These are phyloP conservation scores for Bombus huntii DNA, from an alignment of 1,140 invertebrate species.

Conservation along the genomic window DNA sequence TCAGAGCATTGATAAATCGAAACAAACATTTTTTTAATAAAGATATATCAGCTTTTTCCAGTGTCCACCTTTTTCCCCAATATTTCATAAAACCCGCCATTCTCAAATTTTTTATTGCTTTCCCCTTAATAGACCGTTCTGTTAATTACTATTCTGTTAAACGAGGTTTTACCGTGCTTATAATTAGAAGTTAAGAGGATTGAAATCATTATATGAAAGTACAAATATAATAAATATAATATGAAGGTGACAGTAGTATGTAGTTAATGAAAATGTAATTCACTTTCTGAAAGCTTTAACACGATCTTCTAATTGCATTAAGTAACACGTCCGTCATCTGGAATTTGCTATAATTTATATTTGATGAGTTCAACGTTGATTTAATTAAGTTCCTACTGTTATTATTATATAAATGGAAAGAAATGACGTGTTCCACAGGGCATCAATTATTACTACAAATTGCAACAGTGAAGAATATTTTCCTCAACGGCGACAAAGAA, in stretches of 20 bases:
- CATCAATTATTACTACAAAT: not conserved
- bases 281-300: not conserved
- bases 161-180: too few relatives aligned
- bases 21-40: not conserved
- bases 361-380: not conserved
- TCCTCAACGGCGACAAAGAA: not conserved
- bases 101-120: too few relatives aligned
- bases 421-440: not conserved
- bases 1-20: too few relatives aligned
- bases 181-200: not conserved
- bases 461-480: not conserved
- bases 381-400: not conserved
- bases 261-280: not conserved
- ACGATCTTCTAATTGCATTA: not conserved
- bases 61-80: too few relatives aligned
- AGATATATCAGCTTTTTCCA: not conserved
- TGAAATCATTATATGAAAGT: not conserved
- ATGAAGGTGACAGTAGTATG: not conserved
- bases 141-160: too few relatives aligned
- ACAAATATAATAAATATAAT: not conserved
- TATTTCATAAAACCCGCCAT: too few relatives aligned
- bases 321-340: too few relatives aligned
- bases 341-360: too few relatives aligned
- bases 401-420: not conserved
- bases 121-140: too few relatives aligned